phyloP scores from a whole-genome alignment of 1,140 invertebrate species.

The Drosophila ambigua region DNA sequence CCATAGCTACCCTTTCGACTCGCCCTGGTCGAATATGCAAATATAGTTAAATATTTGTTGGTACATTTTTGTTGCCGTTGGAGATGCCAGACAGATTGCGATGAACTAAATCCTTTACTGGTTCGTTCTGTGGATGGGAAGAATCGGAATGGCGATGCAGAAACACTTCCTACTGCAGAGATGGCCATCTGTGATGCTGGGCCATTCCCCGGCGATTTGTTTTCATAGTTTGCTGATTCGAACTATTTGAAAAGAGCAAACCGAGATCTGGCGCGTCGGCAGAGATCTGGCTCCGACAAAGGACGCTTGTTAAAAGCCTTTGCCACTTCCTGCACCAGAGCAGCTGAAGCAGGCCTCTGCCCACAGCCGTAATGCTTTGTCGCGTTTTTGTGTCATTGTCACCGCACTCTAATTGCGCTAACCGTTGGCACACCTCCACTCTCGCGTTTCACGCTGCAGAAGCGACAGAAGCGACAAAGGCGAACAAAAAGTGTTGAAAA shows the following conservation, averaged over 20 bases:
- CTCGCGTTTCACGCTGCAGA: neutral
- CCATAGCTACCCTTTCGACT: neutral
- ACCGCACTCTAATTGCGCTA: constrained; percentile 77
- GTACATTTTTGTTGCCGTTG: constrained; percentile 2
- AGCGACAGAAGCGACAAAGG: constrained; percentile 5
- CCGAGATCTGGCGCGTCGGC: constrained; percentile 10
- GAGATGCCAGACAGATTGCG: neutral
- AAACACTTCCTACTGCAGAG: constrained; percentile 3
- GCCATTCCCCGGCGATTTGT: constrained; percentile 36
- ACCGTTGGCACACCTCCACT: constrained; percentile 51
- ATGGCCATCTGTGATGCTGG: constrained; percentile 1
- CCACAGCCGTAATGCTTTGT: constrained; percentile 52
- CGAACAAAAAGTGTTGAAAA: constrained; percentile 53
- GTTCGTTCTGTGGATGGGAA: neutral
- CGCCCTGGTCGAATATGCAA: constrained; percentile 28
- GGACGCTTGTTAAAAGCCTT: constrained; percentile 63
- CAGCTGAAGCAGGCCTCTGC: constrained; percentile 6
- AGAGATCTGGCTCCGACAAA: constrained; percentile 43
- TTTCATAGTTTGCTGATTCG: constrained; percentile 26
- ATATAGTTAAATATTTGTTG: constrained; percentile 23
- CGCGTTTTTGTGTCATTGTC: constrained; percentile 80
- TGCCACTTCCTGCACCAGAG: constrained; percentile 45
- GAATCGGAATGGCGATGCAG: too few species aligned
- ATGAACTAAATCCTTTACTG: constrained; percentile 1
- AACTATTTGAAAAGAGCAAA: constrained; percentile 25